phyloP scores from a whole-genome alignment of 2,888 invertebrate species.

The Electrophaes corylata region DNA sequence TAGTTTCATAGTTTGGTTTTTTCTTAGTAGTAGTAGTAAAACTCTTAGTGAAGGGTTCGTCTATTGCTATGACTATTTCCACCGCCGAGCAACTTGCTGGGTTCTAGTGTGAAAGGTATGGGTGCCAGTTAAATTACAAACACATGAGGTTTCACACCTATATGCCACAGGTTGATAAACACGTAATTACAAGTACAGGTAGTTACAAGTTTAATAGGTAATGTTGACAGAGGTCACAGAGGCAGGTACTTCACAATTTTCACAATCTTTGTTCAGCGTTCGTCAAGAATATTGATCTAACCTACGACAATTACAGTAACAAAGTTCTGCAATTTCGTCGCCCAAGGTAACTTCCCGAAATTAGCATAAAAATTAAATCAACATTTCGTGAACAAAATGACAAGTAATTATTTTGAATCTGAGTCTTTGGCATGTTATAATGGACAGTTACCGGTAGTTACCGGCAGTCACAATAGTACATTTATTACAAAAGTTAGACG shows the following conservation, averaged over 20 bases:
- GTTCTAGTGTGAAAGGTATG: too few species aligned
- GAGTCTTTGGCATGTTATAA: conserved; percentile 57
- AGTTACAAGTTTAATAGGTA: too few species aligned
- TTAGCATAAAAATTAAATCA: conserved; percentile 60
- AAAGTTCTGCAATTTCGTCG: conserved; percentile 36
- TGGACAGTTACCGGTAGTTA: conserved; percentile 39
- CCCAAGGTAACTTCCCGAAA: conserved; percentile 42
- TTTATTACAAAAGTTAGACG: neutral
- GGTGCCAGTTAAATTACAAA: too few species aligned
- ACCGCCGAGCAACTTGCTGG: too few species aligned
- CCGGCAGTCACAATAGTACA: neutral
- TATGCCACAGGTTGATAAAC: too few species aligned
- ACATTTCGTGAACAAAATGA: conserved; percentile 58
- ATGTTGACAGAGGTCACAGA: too few species aligned
- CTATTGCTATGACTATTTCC: too few species aligned
- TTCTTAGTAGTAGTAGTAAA: too few species aligned
- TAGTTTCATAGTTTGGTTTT: too few species aligned
- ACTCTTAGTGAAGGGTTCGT: too few species aligned
- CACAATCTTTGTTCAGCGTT: neutral
- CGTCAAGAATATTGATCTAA: conserved; percentile 24
- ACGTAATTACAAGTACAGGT: too few species aligned
- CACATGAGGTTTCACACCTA: too few species aligned
- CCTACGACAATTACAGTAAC: conserved; percentile 26
- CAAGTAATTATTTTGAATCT: conserved; percentile 68
- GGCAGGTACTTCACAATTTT: neutral